Conservation (phyloP, 1,140 invertebrate species). For the Homarus americanus region DNA sequence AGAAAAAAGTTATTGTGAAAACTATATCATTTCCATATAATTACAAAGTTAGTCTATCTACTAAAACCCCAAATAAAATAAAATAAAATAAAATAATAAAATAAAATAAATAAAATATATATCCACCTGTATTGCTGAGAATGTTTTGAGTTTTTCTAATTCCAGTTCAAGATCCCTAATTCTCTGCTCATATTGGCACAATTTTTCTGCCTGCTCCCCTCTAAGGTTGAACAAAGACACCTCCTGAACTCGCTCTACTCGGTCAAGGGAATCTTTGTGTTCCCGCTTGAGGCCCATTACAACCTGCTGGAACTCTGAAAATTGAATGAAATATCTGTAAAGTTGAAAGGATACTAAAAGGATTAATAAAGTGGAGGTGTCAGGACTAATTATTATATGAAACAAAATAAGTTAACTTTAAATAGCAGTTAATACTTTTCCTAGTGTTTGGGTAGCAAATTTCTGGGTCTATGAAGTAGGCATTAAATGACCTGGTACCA, state of each 20-base stretch:
- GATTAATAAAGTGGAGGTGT: too few relatives aligned
- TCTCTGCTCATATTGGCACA: constrained; percentile 77
- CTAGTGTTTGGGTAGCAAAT: too few relatives aligned
- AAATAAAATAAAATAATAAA: too few relatives aligned
- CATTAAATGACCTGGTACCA: too few relatives aligned
- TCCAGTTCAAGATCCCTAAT: constrained; percentile 78
- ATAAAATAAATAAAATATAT: not conserved
- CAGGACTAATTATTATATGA: too few relatives aligned
- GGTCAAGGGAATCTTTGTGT: constrained; percentile 77
- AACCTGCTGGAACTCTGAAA: constrained; percentile 78
- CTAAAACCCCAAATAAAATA: not conserved
- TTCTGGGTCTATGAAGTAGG: too few relatives aligned
- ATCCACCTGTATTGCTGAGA: constrained; percentile 75
- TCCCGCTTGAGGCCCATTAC: constrained; percentile 78
- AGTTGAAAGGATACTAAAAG: too few relatives aligned
- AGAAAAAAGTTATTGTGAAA: too few relatives aligned
- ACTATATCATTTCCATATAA: too few relatives aligned
- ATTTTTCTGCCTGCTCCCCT: constrained; percentile 78
- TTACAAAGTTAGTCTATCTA: not conserved
- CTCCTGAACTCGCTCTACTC: constrained; percentile 77
- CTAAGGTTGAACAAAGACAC: constrained; percentile 77
- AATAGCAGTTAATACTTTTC: too few relatives aligned
- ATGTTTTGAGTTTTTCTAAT: constrained; percentile 77
- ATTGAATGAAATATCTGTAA: not conserved
- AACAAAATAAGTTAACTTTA: too few relatives aligned